Evolutionary conservation across 2,888 invertebrate species (phyloP), one percentile per base, ranked within the genome.

Genomic region (Leptinotarsa tumamoca): DNA sequence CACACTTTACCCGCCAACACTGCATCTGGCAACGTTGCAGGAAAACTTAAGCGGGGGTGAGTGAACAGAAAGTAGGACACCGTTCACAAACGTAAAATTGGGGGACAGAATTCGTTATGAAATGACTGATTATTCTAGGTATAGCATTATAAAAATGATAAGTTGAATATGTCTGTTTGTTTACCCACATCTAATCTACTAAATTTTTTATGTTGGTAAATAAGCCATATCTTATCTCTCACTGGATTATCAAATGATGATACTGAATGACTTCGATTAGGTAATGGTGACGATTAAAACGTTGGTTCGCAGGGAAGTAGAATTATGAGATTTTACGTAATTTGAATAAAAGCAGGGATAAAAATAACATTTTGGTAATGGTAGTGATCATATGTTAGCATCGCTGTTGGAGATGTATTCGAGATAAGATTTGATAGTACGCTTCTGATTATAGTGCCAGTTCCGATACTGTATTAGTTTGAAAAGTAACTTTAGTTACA

Each of bases 31-130:
- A 71, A 71, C 71, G 61, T 66, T 33, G 71, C 63, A 21, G 68
- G 27, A 52, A 54, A 33, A 54, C 52, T 52, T 4, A 27, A 50
- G 23, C 33, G 63, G 72, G 75, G 69, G 75, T 75, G 68, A 75
- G 23, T 49, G 77, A 68, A 77, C 77, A 77, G 52, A 56, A 74
- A 67, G 54, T 77, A 68, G 77, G 74, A 72, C 76, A 66, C 56
- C 70, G 67, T 67, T 56, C 50, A 18, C 10, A 49, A 49, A n/a
- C 4, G 10, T 67, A 67, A 67, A 71, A 50, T 43, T 58, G 50
- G 70, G 58, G 70, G 61, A 51, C 43, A 49, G 58, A 70, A 70
- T 58, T 50, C 43, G 54, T 58, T 70, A 70, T 13, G 56, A 56
- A 23, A 61, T 66, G 74, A 70, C 61, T 74, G 74, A 74, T 74